phyloP scores from a whole-genome alignment of 2,113 vertebrate genomes.

The Mastomys natalensis region DNA sequence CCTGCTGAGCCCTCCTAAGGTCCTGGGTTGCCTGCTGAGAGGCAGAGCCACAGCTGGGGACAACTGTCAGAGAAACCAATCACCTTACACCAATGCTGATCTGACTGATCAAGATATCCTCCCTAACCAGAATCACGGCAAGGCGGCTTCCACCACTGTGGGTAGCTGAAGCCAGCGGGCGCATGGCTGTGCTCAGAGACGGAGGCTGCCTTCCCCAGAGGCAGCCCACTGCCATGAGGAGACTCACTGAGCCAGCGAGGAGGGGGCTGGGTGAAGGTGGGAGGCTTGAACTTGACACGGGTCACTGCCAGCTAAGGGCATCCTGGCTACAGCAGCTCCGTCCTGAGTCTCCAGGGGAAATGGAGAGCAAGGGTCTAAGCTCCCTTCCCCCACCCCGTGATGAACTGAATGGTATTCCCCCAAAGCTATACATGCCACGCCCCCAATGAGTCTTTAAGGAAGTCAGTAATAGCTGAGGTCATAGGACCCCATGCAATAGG shows the following conservation, averaged over 20 bases:
- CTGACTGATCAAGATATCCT: background rate
- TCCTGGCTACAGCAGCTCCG: background rate
- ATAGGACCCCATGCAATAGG: background rate
- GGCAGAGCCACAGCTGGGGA: background rate
- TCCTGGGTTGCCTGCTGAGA: background rate
- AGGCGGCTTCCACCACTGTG: background rate
- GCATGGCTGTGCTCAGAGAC: slow-evolving; percentile 2
- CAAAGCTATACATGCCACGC: background rate
- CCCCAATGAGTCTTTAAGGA: background rate
- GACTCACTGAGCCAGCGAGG: background rate
- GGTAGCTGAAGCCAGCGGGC: slow-evolving; percentile 6
- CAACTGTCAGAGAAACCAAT: background rate
- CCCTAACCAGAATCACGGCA: background rate
- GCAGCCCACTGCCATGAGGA: background rate
- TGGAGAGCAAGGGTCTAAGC: background rate
- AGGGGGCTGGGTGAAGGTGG: background rate
- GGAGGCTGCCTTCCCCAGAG: slow-evolving; percentile 50
- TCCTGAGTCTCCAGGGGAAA: background rate
- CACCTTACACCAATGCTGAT: rapidly evolving
- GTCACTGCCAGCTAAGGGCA: background rate
- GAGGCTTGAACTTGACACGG: background rate
- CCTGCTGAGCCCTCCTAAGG: rapidly evolving
- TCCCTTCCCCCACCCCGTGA: rapidly evolving
- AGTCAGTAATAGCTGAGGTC: background rate
- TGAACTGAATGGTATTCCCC: background rate